These are phyloP conservation scores for Galerucella nymphaeae DNA, from an alignment of 2,888 invertebrate species.

Conservation along the genomic window DNA sequence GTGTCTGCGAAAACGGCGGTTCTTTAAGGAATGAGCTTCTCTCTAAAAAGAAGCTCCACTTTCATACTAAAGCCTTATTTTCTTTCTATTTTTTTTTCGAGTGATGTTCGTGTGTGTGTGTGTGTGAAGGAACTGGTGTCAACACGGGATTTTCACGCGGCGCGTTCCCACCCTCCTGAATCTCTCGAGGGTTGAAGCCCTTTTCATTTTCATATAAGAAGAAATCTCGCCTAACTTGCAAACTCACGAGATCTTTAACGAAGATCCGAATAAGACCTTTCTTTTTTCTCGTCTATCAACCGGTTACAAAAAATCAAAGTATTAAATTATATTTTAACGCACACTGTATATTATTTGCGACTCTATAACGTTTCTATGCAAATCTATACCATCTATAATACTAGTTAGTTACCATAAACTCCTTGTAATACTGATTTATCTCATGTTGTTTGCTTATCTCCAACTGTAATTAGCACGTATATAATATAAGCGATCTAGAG, in stretches of 20 bases:
- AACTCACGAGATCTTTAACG: conserved; percentile 8
- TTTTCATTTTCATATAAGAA: conserved; percentile 56
- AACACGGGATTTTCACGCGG: conserved; percentile 58
- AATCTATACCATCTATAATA: conserved; percentile 4
- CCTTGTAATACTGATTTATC: conserved; percentile 54
- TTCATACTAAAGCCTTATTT: conserved; percentile 57
- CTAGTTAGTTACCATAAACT: conserved; percentile 10
- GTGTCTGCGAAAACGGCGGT: conserved; percentile 44
- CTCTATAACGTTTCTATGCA: conserved; percentile 4
- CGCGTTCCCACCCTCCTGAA: conserved; percentile 38
- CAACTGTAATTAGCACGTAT: conserved; percentile 51
- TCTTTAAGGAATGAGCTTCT: conserved; percentile 51
- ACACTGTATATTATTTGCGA: background rate
- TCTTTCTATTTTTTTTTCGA: conserved; percentile 57
- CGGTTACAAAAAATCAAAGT: background rate
- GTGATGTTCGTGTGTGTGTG: conserved; percentile 57
- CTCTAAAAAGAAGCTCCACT: conserved; percentile 54
- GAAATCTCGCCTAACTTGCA: conserved; percentile 1
- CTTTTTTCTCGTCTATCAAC: background rate
- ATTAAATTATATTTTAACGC: background rate
- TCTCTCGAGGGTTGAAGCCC: conserved; percentile 51
- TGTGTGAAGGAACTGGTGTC: conserved; percentile 60
- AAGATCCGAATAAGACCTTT: background rate
- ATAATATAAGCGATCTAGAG: background rate
- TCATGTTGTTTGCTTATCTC: conserved; percentile 51